Base-by-base conservation (phyloP, 2,888 invertebrate species). In the Halictus quadricinctus region DNA sequence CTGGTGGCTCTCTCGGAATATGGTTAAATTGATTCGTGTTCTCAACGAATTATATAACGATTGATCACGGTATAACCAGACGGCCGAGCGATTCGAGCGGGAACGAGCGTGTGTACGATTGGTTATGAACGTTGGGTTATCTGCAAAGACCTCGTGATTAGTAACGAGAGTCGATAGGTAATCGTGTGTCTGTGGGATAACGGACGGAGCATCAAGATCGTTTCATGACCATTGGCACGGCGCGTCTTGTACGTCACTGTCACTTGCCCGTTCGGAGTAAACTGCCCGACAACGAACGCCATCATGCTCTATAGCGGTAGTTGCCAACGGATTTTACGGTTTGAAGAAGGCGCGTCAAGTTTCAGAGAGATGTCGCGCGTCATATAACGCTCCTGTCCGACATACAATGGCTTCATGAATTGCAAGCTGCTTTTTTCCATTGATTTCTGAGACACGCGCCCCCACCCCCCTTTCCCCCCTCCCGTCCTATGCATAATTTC, bases 61-160 rank as follows among this genome's bases (percentile, higher is more conserved):
- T 64, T 66, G 64, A 80, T 79, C 85, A 74, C 72, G 79, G 54
- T 60, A 78, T 43, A 82, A 36, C 21, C 69, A 85, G 72, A 79
- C 79, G 58, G 41, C 12, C 80, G 69, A 77, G 81, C 76, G 80
- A 87, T 83, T 73, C 75, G 43, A 73, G 54, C 50, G 69, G 83
- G 74, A 81, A 74, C 72, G 79, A 72, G 41, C 75, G 41, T 73
- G 72, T 72, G 72, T 72, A 75, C 85, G 89, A 90, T 89, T 81
- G 90, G 86, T 90, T 90, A 85, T 82, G 87, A 89, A 79, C 87
- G 76, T 84, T 92, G 89, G 94, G 92, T 93, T 93, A 93, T 93
- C 93, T 92, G 87, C 15, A 58, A 85, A 85, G 92, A 92, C 93
- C 93, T 92, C 91, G 92, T 92, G 92, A 92, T 92, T 92, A 90